Evolutionary conservation across 1,140 invertebrate genomes (phyloP).

Genomic region (Drosophila lacertosa): DNA sequence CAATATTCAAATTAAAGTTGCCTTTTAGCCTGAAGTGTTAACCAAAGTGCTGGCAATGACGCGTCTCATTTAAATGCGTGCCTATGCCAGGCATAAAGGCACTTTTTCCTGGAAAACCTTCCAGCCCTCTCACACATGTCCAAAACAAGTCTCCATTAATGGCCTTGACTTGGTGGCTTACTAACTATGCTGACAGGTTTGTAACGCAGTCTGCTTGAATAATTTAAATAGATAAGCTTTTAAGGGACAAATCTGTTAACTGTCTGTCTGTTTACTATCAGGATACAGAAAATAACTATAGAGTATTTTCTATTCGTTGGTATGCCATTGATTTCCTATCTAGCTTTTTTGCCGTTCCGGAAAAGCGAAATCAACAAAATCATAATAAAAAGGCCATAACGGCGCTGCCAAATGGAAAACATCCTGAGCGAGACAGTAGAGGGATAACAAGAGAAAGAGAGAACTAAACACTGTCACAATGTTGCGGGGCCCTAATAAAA

Average conservation of each 20-base stretch:
- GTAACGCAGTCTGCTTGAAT: not conserved
- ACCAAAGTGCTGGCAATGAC: conserved; percentile 49
- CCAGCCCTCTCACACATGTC: not conserved
- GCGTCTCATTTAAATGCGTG: conserved; percentile 61
- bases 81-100: not conserved
- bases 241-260: no score
- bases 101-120: not conserved
- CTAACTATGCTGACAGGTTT: not conserved
- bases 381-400: conserved; percentile 72
- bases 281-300: no score
- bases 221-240: no score
- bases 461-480: conserved; percentile 26
- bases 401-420: conserved; percentile 54
- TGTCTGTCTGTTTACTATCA: no score
- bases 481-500: conserved; percentile 14
- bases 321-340: not conserved
- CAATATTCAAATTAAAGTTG: conserved; percentile 47
- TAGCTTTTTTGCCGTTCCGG: conserved; percentile 22
- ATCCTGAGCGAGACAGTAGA: not conserved
- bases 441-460: not conserved
- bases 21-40: conserved; percentile 26
- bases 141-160: not conserved
- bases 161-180: not conserved
- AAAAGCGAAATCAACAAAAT: conserved; percentile 79
- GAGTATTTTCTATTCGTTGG: conserved; percentile 1